Conservation (phyloP, 2,888 invertebrate genomes). For the Mythimna pallens region DNA sequence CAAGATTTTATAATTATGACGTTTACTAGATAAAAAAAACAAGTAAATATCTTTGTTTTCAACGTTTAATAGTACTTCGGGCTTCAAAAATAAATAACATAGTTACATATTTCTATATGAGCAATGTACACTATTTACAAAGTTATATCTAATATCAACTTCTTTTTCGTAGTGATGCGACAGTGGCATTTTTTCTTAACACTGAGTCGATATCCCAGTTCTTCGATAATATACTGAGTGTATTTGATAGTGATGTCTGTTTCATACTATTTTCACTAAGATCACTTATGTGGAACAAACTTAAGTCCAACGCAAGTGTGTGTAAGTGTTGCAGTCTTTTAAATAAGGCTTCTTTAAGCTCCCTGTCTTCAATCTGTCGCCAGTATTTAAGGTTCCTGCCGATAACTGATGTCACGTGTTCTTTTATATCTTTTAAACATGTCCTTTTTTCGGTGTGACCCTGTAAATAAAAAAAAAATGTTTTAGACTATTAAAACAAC, state of each 20-base stretch:
- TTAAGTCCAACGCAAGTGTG: conserved; percentile 80
- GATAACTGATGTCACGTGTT: conserved; percentile 87
- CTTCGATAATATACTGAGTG: conserved; percentile 76
- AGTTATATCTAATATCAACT: conserved; percentile 71
- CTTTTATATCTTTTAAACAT: conserved; percentile 87
- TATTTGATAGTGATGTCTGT: conserved; percentile 72
- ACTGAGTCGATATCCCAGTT: conserved; percentile 81
- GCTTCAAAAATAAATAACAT: conserved; percentile 84
- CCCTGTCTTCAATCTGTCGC: conserved; percentile 80
- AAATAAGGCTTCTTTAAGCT: conserved; percentile 79
- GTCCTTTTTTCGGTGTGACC: conserved; percentile 78
- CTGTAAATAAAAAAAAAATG: conserved; percentile 67
- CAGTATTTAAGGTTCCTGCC: conserved; percentile 89
- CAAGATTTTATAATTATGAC: not conserved
- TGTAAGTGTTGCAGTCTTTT: conserved; percentile 84
- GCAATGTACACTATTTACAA: conserved; percentile 89
- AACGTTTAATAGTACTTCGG: conserved; percentile 81
- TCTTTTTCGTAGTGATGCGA: conserved; percentile 60
- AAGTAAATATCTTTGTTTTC: conserved; percentile 59
- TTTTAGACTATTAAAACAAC: not conserved
- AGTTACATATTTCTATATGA: conserved; percentile 79
- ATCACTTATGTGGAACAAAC: conserved; percentile 80
- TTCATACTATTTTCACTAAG: conserved; percentile 74
- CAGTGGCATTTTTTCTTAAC: conserved; percentile 76
- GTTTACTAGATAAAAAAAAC: conserved; percentile 5